Base-by-base conservation (phyloP, 2,113 vertebrate genomes). In the Vombatus ursinus region DNA sequence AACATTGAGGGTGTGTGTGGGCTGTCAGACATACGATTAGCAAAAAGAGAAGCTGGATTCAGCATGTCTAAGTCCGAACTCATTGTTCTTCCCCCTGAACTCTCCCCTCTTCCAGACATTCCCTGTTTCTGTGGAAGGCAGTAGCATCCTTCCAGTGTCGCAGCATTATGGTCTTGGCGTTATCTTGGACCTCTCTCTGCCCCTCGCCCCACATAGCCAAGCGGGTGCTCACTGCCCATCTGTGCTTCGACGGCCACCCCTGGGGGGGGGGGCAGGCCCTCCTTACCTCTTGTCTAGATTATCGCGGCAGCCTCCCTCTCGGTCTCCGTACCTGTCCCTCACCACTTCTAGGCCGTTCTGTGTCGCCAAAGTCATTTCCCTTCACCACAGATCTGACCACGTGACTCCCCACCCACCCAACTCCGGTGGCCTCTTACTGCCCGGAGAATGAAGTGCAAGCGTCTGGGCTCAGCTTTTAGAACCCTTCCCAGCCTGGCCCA, bases 21-120 rank as follows among this genome's bases (percentile, higher is more conserved):
- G 94, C 50, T 97, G 95, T 94, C 50, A 95, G 95, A 95, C 89
- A 52, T 0, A 54, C 53, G 91, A 48, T 90, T 93, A 97, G 52
- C 89, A 93, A 94, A 92, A 51, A 51, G 50, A 12, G 50, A 51
- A 51, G 50, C 9, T 51, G 12, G 50, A 51, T 51, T 12, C 50
- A 51, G 50, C 26, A 28, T 10, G 25, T 28, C 26, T 28, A 28
- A 57, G 28, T 10, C 8, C 8, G 25, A 54, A 54, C 23, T 8
- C 53, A 25, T 54, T 23, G 0, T 53, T 61, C 54, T 12, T 61
- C 54, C 11, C 52, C 61, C 31, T 68, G 14, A 61, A 37, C 61
- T 31, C 28, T 61, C 28, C 57, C 28, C 28, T 68, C 28, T 68
- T 68, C 10, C 31, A 31, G 10, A 37, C 28, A 31, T 50, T 50